These are phyloP conservation scores for Poeciliopsis presidionis DNA, from an alignment of 2,797 vertebrate genomes.

Conservation along the genomic window DNA sequence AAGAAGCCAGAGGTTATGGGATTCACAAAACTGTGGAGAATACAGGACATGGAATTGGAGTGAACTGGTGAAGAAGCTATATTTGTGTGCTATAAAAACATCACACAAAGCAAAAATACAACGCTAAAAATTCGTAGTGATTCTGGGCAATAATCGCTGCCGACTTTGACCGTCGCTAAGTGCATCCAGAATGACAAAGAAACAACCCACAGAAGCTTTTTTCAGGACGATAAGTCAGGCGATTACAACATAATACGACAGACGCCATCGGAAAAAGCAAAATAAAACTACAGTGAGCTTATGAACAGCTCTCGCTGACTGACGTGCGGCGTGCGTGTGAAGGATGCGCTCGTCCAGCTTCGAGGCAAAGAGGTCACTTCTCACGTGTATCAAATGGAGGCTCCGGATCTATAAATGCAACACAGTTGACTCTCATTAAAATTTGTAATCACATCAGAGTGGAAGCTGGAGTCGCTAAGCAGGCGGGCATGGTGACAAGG, in stretches of 20 bases:
- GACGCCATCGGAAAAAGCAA: slow-evolving; percentile 15
- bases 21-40: too few species aligned
- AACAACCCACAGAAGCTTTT: not conserved
- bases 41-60: too few species aligned
- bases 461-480: slow-evolving; percentile 7
- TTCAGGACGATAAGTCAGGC: slow-evolving; percentile 1
- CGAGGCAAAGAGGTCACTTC: slow-evolving; percentile 16
- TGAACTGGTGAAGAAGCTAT: not conserved
- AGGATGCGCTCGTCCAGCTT: slow-evolving; percentile 12
- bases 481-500: slow-evolving; percentile 21
- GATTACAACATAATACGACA: not conserved
- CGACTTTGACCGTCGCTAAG: not conserved
- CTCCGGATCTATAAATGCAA: slow-evolving; percentile 18
- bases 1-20: too few species aligned
- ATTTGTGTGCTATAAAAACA: not conserved
- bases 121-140: not conserved
- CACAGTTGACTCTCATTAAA: slow-evolving; percentile 28
- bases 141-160: not conserved
- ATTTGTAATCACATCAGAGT: slow-evolving; percentile 37
- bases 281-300: slow-evolving; percentile 1
- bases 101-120: not conserved
- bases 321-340: slow-evolving; percentile 16
- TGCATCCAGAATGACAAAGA: not conserved
- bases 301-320: slow-evolving; percentile 14
- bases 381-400: slow-evolving; percentile 7